Conservation (phyloP, 2,797 vertebrate genomes). For the Anabacerthia variegaticeps region DNA sequence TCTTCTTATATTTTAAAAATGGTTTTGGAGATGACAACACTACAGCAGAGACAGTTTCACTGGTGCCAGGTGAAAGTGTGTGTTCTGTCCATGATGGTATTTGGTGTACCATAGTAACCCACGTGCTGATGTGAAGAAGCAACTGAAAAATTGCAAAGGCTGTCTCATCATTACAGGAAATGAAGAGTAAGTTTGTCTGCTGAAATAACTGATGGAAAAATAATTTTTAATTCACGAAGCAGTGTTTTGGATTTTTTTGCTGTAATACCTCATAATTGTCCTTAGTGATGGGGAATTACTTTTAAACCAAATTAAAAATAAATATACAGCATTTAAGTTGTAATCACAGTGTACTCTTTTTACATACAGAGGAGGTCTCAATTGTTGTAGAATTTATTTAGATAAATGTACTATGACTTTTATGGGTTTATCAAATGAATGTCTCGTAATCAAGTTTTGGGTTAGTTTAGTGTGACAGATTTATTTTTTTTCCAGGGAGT, state of each 20-base stretch:
- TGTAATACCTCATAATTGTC: not conserved
- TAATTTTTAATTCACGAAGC: not conserved
- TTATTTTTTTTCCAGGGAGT: fast-evolving
- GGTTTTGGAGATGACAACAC: not conserved
- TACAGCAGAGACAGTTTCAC: not conserved
- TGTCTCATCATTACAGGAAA: not conserved
- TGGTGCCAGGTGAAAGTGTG: not conserved
- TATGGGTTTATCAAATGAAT: not conserved
- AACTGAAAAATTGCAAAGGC: not conserved
- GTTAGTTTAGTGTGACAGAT: not conserved
- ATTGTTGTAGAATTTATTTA: not conserved
- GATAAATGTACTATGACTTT: not conserved
- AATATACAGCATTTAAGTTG: not conserved
- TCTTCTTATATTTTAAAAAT: not conserved
- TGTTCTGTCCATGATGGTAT: not conserved
- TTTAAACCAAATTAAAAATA: not conserved
- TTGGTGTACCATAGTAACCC: not conserved
- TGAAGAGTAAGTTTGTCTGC: not conserved
- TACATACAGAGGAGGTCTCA: not conserved
- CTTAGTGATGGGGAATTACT: not conserved
- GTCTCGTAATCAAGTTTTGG: not conserved
- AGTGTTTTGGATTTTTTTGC: not conserved
- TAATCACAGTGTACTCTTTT: not conserved
- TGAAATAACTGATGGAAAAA: not conserved
- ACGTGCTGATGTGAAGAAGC: not conserved